phyloP scores from a whole-genome alignment of 1,140 invertebrate species.

The Plutomurus gul region DNA sequence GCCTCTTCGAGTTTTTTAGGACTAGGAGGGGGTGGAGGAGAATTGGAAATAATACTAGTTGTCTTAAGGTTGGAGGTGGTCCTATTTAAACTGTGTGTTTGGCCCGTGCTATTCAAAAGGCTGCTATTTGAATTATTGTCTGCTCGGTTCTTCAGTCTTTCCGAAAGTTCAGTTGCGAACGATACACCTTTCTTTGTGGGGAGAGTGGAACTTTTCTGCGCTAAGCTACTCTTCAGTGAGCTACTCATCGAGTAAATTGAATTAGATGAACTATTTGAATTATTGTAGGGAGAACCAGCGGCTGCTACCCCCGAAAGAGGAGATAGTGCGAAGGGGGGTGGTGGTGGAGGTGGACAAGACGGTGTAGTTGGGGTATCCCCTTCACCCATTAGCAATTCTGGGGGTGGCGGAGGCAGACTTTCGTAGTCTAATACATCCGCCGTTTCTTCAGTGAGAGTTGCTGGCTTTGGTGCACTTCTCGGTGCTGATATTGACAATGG shows the following conservation, averaged over 20 bases:
- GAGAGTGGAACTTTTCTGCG: conserved; percentile 9
- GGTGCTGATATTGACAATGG: background rate
- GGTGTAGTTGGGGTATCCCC: conserved; percentile 33
- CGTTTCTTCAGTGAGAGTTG: conserved; percentile 51
- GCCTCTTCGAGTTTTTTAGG: conserved; percentile 76
- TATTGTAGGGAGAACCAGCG: conserved; percentile 19
- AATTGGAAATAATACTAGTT: conserved; percentile 2
- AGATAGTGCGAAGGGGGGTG: conserved; percentile 67
- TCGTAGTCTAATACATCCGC: conserved; percentile 53
- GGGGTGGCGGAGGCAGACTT: conserved; percentile 63
- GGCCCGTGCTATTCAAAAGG: conserved; percentile 47
- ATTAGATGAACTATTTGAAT: background rate
- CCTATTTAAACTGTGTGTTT: conserved; percentile 38
- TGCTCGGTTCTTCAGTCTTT: conserved; percentile 54
- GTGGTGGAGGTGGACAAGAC: conserved; percentile 65
- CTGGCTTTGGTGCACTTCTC: conserved; percentile 54
- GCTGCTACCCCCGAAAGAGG: conserved; percentile 52
- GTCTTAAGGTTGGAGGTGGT: background rate
- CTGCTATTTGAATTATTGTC: conserved; percentile 44
- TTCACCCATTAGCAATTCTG: conserved; percentile 58
- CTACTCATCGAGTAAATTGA: conserved; percentile 1
- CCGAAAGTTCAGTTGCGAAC: conserved; percentile 49
- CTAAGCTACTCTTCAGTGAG: conserved; percentile 10
- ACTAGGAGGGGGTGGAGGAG: conserved; percentile 63
- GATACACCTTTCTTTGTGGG: conserved; percentile 47